Conservation (phyloP, 2,888 invertebrate genomes). For the Chrysotoxum bicinctum region DNA sequence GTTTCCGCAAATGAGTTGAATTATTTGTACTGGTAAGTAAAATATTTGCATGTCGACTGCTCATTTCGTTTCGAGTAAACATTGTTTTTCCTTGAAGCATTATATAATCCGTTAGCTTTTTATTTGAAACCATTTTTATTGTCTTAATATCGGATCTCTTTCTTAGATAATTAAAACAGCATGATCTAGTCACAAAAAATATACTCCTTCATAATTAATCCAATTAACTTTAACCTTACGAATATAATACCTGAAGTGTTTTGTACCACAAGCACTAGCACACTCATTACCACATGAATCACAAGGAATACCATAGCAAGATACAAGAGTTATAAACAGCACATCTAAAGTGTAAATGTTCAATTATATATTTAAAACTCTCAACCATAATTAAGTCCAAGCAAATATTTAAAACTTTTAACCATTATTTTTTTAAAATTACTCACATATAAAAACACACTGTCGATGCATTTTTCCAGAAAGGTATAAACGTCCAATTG, state of each 20-base stretch:
- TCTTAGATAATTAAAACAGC: conserved; percentile 87
- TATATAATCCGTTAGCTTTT: conserved; percentile 79
- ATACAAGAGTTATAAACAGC: conserved; percentile 62
- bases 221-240: neutral
- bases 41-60: conserved; percentile 57
- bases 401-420: neutral
- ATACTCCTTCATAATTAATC: neutral
- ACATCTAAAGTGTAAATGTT: conserved; percentile 23
- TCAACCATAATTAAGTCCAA: neutral
- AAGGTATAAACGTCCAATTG: neutral
- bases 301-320: conserved; percentile 82
- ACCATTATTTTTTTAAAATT: neutral
- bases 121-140: conserved; percentile 77
- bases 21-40: conserved; percentile 31
- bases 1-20: conserved; percentile 2
- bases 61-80: conserved; percentile 76
- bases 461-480: conserved; percentile 11
- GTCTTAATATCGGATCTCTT: conserved; percentile 82
- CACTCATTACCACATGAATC: conserved; percentile 86
- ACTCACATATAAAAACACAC: conserved; percentile 46
- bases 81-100: conserved; percentile 78
- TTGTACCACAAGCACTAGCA: conserved; percentile 85
- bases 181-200: conserved; percentile 81
- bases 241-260: conserved; percentile 83
- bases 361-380: neutral